These are phyloP conservation scores for Drosophila obscura DNA, from an alignment of 1,140 invertebrate species.

Conservation along the genomic window DNA sequence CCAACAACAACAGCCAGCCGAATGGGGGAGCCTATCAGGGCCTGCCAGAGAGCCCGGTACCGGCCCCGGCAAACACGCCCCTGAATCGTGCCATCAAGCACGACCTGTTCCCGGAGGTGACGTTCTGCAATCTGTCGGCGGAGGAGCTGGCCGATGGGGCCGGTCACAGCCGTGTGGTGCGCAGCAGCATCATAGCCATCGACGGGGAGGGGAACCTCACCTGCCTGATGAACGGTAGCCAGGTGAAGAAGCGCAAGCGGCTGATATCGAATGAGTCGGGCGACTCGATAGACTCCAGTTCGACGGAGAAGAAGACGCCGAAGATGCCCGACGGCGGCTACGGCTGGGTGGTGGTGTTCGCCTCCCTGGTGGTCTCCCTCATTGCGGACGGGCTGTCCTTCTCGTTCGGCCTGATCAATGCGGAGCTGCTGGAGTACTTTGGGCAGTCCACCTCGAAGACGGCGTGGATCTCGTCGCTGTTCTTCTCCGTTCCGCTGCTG, in stretches of 20 bases:
- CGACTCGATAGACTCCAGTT: constrained; percentile 75
- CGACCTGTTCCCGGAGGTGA: constrained; percentile 80
- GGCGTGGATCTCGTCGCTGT: constrained; percentile 94
- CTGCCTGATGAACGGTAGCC: constrained; percentile 51
- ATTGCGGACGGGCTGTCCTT: constrained; percentile 98
- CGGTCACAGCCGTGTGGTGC: constrained; percentile 45
- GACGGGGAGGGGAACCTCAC: constrained; percentile 47
- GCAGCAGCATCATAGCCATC: constrained; percentile 67
- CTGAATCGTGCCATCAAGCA: constrained; percentile 76
- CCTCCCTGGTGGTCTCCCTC: constrained; percentile 93
- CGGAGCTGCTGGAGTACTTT: constrained; percentile 94
- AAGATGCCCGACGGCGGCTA: constrained; percentile 83
- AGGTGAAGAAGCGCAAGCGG: constrained; percentile 74
- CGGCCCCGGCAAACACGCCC: constrained; percentile 72
- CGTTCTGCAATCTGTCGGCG: constrained; percentile 77
- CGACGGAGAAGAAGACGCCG: constrained; percentile 73
- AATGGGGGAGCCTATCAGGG: constrained; percentile 59
- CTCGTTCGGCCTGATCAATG: constrained; percentile 95
- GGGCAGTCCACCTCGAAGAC: constrained; percentile 91
- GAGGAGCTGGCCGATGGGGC: constrained; percentile 63
- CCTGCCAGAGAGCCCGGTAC: constrained; percentile 21
- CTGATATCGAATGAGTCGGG: constrained; percentile 80
- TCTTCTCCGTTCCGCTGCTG: constrained; percentile 94
- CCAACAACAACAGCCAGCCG: constrained; percentile 42
- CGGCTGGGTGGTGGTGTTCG: constrained; percentile 94